Percentiles rank a stretch among this genome's conserved stretches.
phyloP scores from a whole-genome alignment of 2,888 invertebrate genomes.

The Venustoraphidia nigricollis region DNA sequence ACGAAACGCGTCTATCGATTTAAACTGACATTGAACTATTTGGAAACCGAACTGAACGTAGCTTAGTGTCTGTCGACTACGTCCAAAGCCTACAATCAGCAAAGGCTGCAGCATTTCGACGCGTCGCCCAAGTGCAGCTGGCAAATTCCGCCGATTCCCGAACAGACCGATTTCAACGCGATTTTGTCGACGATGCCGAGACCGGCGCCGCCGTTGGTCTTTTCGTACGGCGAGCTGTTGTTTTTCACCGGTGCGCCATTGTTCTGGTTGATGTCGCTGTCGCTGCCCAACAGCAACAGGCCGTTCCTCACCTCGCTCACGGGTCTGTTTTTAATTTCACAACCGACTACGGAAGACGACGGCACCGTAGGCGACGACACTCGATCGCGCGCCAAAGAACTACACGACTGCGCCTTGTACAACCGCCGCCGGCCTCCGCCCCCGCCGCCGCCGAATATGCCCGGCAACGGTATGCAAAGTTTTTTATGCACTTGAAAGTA shows the following conservation, averaged over 20 bases:
- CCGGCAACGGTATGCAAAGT: conserved; percentile 43
- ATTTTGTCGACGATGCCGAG: conserved; percentile 19
- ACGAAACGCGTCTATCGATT: no score
- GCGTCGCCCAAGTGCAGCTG: conserved; percentile 37
- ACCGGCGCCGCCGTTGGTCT: conserved; percentile 9
- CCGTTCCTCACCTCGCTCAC: conserved; percentile 26
- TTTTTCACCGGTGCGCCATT: conserved; percentile 21
- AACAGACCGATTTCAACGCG: conserved; percentile 28
- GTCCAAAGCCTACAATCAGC: conserved; percentile 25
- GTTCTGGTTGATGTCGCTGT: conserved; percentile 37
- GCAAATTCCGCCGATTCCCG: conserved; percentile 33
- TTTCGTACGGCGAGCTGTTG: conserved; percentile 10
- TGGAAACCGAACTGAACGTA: no score
- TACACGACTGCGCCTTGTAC: conserved; percentile 46
- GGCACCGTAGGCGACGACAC: conserved; percentile 27
- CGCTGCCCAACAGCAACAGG: conserved; percentile 24
- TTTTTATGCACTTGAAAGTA: conserved; percentile 54
- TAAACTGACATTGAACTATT: no score
- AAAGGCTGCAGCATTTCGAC: conserved; percentile 40
- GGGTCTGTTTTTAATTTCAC: conserved; percentile 27
- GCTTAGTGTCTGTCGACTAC: no score
- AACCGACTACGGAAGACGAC: conserved; percentile 22
- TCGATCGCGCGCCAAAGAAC: conserved; percentile 38
- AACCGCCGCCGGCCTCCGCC: conserved; percentile 37
- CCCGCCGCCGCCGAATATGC: conserved; percentile 34